A percentile compares a stretch with the other conserved stretches of the same genome.
phyloP scores from a whole-genome alignment of 2,797 vertebrate species.

The Sebastiscus tertius region DNA sequence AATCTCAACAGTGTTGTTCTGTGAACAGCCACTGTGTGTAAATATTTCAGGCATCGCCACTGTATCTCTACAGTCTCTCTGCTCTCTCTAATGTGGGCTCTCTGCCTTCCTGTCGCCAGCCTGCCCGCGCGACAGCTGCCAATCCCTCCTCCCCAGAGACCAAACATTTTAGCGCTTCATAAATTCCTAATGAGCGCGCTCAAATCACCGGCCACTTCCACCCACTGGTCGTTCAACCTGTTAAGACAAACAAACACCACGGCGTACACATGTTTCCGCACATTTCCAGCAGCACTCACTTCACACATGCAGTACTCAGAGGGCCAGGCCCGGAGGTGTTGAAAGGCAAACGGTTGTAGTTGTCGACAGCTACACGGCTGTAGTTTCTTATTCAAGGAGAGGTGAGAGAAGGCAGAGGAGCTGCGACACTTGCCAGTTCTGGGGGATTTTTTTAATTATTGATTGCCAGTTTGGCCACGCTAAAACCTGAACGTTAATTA shows the following conservation, averaged over 20 bases:
- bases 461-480: not conserved
- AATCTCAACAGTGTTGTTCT: not conserved
- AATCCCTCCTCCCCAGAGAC: conserved; percentile 76
- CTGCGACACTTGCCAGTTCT: not conserved
- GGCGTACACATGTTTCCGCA: conserved; percentile 73
- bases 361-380: conserved; percentile 52
- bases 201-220: conserved; percentile 78
- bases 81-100: conserved; percentile 33
- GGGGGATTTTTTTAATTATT: not conserved
- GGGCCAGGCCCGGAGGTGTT: conserved; percentile 66
- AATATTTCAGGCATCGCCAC: conserved; percentile 39
- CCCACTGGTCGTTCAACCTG: conserved; percentile 71
- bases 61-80: conserved; percentile 22
- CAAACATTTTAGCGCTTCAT: conserved; percentile 82
- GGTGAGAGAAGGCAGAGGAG: conserved; percentile 12
- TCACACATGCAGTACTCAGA: conserved; percentile 72
- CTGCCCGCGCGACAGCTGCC: conserved; percentile 76
- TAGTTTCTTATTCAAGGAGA: conserved; percentile 19
- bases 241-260: conserved; percentile 75
- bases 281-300: conserved; percentile 68
- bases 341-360: conserved; percentile 47
- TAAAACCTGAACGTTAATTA: conserved; percentile 27
- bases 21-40: conserved; percentile 18
- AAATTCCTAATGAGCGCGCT: conserved; percentile 82
- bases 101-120: conserved; percentile 44